Evolutionary conservation across 2,888 invertebrate species (phyloP).

Genomic region (Endotricha flammealis): DNA sequence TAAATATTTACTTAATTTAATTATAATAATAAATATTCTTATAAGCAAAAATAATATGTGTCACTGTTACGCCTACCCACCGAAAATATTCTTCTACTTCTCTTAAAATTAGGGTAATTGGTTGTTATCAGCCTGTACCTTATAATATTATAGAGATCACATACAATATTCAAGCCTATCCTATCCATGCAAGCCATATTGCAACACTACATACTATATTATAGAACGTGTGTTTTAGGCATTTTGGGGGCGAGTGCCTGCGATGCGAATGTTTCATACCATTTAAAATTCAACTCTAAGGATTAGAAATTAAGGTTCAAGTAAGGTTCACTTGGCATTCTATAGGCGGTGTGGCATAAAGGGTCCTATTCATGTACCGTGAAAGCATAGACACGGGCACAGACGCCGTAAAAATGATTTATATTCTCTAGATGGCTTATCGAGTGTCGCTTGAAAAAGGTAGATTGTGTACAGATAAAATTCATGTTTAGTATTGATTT

Average conservation of each 20-base stretch:
- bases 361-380: conserved; percentile 58
- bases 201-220: conserved; percentile 52
- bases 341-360: conserved; percentile 56
- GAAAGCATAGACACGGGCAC: conserved; percentile 66
- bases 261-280: too few relatives aligned
- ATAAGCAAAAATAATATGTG: too few relatives aligned
- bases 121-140: too few relatives aligned
- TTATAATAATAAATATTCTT: too few relatives aligned
- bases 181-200: neutral
- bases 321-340: conserved; percentile 22
- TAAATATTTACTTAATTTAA: too few relatives aligned
- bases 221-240: conserved; percentile 62
- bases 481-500: conserved; percentile 25
- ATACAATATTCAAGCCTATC: too few relatives aligned
- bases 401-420: conserved; percentile 70
- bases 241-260: conserved; percentile 45
- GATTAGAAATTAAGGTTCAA: conserved; percentile 17
- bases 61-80: too few relatives aligned
- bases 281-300: conserved; percentile 28
- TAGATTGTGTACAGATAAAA: conserved; percentile 51
- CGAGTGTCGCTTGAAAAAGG: conserved; percentile 54
- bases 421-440: conserved; percentile 59
- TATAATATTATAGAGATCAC: too few relatives aligned
- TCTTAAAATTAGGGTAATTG: too few relatives aligned
- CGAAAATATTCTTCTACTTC: too few relatives aligned